Conservation (phyloP, 1,140 invertebrate genomes). For the Trichonephila inaurata region DNA sequence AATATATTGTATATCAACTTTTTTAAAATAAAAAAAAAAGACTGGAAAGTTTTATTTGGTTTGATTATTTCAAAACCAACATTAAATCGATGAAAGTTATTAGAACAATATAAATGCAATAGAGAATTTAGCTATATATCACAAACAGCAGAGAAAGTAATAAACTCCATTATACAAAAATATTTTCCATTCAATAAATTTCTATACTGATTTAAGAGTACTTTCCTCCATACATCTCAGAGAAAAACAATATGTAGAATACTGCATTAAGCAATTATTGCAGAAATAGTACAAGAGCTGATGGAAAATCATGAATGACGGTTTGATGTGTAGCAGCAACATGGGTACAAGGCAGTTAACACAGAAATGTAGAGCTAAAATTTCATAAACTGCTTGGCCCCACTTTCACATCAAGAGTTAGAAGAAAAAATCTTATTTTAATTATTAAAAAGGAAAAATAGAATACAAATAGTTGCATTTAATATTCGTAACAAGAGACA, state of each 20-base stretch:
- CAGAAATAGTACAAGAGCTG: background rate
- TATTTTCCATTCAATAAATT: constrained; percentile 31
- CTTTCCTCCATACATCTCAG: no score
- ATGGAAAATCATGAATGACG: background rate
- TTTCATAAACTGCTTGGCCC: background rate
- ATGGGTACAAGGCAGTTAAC: background rate
- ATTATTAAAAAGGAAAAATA: background rate
- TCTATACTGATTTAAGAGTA: background rate
- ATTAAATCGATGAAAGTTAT: no score
- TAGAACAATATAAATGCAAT: no score
- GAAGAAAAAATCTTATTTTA: background rate
- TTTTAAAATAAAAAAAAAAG: no score
- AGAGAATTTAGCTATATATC: no score
- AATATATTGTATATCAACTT: no score
- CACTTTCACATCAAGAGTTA: background rate
- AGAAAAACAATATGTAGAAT: no score
- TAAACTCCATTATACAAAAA: background rate
- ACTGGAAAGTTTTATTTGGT: no score
- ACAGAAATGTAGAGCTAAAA: background rate
- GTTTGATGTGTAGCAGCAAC: background rate
- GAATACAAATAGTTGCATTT: background rate
- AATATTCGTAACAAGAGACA: background rate
- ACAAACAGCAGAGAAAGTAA: no score
- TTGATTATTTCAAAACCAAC: no score
- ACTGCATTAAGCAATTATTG: no score